Base-by-base conservation (phyloP, 92 coral and sea anemone species). In the Blastomussa wellsi region DNA sequence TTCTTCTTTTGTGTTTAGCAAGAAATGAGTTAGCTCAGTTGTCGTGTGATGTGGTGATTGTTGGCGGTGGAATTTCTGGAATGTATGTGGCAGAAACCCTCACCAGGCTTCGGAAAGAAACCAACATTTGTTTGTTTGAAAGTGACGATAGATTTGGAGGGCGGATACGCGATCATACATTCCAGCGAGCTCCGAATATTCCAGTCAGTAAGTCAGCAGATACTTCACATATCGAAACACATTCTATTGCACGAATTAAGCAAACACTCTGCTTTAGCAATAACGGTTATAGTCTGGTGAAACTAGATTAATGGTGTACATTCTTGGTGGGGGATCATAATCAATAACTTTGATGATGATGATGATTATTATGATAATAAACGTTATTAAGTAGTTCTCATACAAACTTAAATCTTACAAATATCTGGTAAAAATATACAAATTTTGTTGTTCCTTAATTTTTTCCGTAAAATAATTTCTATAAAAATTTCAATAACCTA, bases 51-150 rank as follows among this genome's bases (percentile, higher is more conserved):
- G 79, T 47, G 79, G 79, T 32, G 3, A 75, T 75, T 15, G 79
- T 75, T 49, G 79, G 79, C 48, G 79, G 79, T 39, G 79, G 79
- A 11, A n/a, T 75, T 48, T 75, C 79, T 53, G 79, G 79, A 10
- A 20, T 75, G 38, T 75, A 75, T 32, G 22, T 48, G 15, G 79
- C 79, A 4, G 79, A 75, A 37, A 75, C 38, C 29, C 79, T 75
- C 79, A 62, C 48, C 79, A 48, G 79, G 62, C 64, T 75, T 26
- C 37, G 47, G 3, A 75, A 75, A 51, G 79, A 75, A 26, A 75
- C 79, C 12, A 33, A 75, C 62, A 64, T 75, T 75, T 75, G 79
- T 28, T 44, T 75, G 79, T 75, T 75, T 51, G 79, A 75, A 51
- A 75, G 79, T n/a, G 38, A 28, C 22, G 64, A 75, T 51, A 62